Percentiles rank a stretch among this genome's conserved stretches.
These are phyloP conservation scores for Sicus ferrugineus DNA, from an alignment of 2,888 invertebrate species.

Conservation along the genomic window DNA sequence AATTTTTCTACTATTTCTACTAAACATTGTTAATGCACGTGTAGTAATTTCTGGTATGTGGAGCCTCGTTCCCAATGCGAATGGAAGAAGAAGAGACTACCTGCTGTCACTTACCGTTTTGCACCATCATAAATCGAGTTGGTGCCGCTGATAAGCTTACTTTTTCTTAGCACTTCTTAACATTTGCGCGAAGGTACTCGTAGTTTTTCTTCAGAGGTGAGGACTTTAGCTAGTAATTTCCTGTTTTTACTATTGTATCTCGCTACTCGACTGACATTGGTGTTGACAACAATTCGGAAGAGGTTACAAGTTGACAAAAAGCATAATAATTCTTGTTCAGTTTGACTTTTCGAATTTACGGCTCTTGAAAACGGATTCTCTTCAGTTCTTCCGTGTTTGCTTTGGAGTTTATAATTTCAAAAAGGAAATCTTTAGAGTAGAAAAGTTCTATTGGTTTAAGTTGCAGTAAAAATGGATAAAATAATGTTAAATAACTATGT, in stretches of 20 bases:
- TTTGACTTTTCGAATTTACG: neutral
- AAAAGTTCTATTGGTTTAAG: no score
- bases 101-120: neutral
- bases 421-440: no score
- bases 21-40: no score
- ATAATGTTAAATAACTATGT: no score
- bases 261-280: neutral
- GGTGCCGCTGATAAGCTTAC: constrained; percentile 6
- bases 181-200: neutral
- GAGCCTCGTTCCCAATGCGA: no score
- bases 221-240: neutral
- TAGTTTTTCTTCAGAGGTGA: neutral
- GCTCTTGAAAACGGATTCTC: neutral
- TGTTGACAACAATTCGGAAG: neutral
- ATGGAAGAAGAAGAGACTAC: neutral
- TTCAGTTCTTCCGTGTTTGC: neutral
- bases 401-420: neutral
- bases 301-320: constrained; percentile 10
- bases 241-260: neutral
- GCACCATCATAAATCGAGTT: neutral
- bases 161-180: neutral
- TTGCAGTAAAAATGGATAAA: no score
- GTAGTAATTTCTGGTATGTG: no score
- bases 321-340: constrained; percentile 4
- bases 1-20: no score